Conservation (phyloP, 2,888 invertebrate genomes). For the Resseliella maxima region DNA sequence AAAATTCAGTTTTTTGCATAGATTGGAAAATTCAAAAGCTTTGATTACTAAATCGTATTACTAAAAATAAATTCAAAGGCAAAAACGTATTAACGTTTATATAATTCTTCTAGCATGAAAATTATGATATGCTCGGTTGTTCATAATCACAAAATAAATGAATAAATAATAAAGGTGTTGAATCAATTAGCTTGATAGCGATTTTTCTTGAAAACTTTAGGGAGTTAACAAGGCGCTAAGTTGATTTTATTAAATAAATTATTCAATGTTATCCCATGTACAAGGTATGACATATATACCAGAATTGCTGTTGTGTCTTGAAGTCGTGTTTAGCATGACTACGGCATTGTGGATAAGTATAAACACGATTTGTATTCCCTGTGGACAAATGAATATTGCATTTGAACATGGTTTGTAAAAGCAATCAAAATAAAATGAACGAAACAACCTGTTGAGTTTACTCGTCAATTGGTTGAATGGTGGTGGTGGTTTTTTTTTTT, state of each 20-base stretch:
- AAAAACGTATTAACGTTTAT: too few relatives aligned
- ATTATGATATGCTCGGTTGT: too few relatives aligned
- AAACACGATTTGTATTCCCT: slow-evolving; percentile 52
- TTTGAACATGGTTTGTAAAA: slow-evolving; percentile 43
- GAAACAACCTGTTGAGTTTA: slow-evolving; percentile 47
- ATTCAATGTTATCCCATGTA: slow-evolving; percentile 55
- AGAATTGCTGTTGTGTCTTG: not conserved
- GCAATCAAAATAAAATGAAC: slow-evolving; percentile 37
- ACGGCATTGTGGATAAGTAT: slow-evolving; percentile 22
- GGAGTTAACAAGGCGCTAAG: not conserved
- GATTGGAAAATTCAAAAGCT: not conserved
- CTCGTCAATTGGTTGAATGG: not conserved
- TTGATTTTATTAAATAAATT: slow-evolving; percentile 56
- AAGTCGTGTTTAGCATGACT: not conserved
- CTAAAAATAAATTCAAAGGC: not conserved
- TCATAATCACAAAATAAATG: too few relatives aligned
- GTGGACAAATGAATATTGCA: slow-evolving; percentile 47
- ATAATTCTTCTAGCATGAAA: too few relatives aligned
- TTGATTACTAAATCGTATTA: not conserved
- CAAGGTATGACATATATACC: not conserved
- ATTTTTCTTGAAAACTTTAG: not conserved
- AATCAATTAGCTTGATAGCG: not conserved
- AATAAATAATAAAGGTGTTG: too few relatives aligned
- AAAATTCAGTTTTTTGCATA: not conserved
- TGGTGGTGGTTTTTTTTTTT: too few relatives aligned